Evolutionary conservation across 2,888 invertebrate genomes (phyloP).

Genomic region (Coelopa pilipes): DNA sequence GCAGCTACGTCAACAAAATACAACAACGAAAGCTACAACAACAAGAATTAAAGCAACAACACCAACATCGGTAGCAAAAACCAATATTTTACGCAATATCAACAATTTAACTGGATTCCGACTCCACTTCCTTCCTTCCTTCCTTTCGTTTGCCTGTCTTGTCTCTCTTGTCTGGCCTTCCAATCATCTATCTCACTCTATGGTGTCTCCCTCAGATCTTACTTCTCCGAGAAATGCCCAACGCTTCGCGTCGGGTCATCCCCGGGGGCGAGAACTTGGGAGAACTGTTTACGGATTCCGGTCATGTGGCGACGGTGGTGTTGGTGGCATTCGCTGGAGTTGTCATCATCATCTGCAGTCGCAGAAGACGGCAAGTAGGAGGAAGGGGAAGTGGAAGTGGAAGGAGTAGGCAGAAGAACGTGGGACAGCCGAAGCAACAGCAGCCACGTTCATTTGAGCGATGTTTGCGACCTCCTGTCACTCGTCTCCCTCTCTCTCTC

Average conservation of each 20-base stretch:
- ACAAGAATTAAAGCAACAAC: no score
- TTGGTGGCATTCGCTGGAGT: slow-evolving; percentile 43
- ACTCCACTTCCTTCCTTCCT: slow-evolving; percentile 6
- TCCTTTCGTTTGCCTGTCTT: no score
- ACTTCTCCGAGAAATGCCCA: no score
- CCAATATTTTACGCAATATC: slow-evolving; percentile 21
- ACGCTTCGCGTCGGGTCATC: no score
- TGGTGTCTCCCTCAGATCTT: no score
- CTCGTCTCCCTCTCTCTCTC: not conserved
- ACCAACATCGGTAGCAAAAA: no score
- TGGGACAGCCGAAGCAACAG: not conserved
- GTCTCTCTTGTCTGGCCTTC: no score
- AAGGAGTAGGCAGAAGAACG: not conserved
- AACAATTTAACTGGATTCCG: slow-evolving; percentile 5
- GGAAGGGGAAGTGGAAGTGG: no score
- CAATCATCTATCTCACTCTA: no score
- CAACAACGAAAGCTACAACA: no score
- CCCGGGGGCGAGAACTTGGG: not conserved
- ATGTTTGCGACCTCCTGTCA: not conserved
- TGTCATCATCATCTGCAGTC: slow-evolving; percentile 51
- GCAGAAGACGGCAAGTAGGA: slow-evolving; percentile 6
- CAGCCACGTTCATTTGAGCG: slow-evolving; percentile 12
- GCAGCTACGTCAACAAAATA: no score
- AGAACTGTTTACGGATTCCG: slow-evolving; percentile 54
- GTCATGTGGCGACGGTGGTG: slow-evolving; percentile 50